A percentile compares a stretch with the other conserved stretches of the same genome.
Conservation (phyloP, 1,140 invertebrate species). For the Magallana ariakensis region DNA sequence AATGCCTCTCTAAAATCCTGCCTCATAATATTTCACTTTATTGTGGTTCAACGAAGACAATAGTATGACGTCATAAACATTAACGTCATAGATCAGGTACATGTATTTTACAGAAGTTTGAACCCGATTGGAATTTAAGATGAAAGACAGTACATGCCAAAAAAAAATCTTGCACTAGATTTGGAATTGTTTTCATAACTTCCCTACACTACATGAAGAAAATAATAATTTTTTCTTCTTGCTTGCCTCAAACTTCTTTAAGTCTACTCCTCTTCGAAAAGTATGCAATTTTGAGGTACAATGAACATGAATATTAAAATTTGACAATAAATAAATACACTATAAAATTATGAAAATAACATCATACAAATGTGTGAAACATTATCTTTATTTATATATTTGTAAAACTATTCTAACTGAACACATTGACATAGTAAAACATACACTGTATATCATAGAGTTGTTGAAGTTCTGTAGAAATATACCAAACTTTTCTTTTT, state of each 20-base stretch:
- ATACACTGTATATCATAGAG: neutral
- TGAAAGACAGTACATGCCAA: too few relatives aligned
- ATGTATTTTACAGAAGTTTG: too few relatives aligned
- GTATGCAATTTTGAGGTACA: neutral
- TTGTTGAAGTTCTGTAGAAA: too few relatives aligned
- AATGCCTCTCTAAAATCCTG: neutral
- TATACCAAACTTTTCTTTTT: too few relatives aligned
- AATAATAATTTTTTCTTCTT: neutral
- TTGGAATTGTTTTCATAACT: neutral
- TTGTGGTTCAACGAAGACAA: neutral
- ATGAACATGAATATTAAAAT: neutral
- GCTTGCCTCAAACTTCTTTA: too few relatives aligned
- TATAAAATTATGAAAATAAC: neutral
- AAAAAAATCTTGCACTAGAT: too few relatives aligned
- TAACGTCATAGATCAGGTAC: neutral
- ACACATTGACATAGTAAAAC: constrained; percentile 5
- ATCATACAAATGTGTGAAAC: too few relatives aligned
- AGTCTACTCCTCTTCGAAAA: neutral
- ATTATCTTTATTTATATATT: neutral
- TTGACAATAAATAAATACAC: neutral
- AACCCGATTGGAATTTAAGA: too few relatives aligned
- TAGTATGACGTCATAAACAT: constrained; percentile 7
- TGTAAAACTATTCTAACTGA: constrained; percentile 28
- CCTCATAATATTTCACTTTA: neutral
- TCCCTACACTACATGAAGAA: neutral